phyloP scores from a whole-genome alignment of 2,113 vertebrate species.

The Bubo scandiacus region DNA sequence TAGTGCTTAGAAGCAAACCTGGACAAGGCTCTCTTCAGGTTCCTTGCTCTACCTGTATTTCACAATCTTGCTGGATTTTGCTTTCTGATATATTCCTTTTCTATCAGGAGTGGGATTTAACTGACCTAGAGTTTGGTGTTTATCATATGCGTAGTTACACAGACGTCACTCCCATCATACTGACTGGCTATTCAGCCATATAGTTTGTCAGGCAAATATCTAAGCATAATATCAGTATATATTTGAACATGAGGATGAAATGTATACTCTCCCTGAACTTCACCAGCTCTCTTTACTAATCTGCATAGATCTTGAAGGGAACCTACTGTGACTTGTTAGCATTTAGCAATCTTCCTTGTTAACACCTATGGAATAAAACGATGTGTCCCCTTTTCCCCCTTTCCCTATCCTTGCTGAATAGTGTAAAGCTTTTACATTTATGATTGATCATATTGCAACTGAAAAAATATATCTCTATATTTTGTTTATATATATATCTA shows the following conservation, averaged over 20 bases:
- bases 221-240: neutral
- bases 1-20: neutral
- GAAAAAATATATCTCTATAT: neutral
- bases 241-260: neutral
- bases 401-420: neutral
- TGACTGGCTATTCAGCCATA: neutral
- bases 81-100: neutral
- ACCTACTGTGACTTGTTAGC: neutral
- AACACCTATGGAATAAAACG: neutral
- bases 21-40: neutral
- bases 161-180: neutral
- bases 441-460: neutral
- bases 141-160: neutral
- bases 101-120: neutral
- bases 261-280: neutral
- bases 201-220: neutral
- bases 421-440: neutral
- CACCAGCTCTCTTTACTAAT: neutral
- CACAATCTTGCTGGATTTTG: neutral
- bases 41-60: neutral
- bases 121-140: neutral
- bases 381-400: fast-evolving
- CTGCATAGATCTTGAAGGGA: neutral
- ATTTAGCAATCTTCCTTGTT: neutral
- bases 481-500: neutral